A percentile compares a stretch with the other conserved stretches of the same genome.
Evolutionary conservation across 2,113 vertebrate genomes (phyloP).

Genomic region (Perca flavescens): DNA sequence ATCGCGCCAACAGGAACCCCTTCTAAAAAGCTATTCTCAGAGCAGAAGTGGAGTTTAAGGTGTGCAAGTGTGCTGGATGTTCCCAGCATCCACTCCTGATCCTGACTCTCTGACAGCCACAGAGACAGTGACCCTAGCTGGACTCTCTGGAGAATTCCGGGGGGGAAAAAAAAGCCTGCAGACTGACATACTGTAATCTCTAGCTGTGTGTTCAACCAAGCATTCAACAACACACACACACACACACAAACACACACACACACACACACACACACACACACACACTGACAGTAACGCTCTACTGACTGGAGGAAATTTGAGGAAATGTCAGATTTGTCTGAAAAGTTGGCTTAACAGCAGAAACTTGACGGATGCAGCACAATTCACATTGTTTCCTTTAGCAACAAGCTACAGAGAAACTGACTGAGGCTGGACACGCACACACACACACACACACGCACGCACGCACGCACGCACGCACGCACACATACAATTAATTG

Average conservation of each 20-base stretch:
- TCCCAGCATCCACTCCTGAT: slow-evolving; percentile 7
- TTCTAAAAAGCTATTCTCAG: background rate
- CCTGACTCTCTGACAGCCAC: slow-evolving; percentile 6
- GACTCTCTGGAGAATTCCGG: slow-evolving; percentile 31
- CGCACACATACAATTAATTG: slow-evolving; percentile 13
- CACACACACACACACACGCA: slow-evolving; percentile 16
- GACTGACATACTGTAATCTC: slow-evolving; percentile 32
- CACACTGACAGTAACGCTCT: slow-evolving; percentile 17
- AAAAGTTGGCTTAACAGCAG: slow-evolving; percentile 60
- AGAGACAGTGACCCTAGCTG: slow-evolving; percentile 15
- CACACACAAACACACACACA: slow-evolving; percentile 31
- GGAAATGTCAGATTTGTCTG: slow-evolving; percentile 68
- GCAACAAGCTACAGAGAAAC: slow-evolving; percentile 34
- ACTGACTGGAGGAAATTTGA: slow-evolving; percentile 47
- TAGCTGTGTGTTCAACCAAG: slow-evolving; percentile 43
- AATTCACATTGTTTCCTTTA: slow-evolving; percentile 38
- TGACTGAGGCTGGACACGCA: slow-evolving; percentile 19
- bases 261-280: slow-evolving; percentile 8
- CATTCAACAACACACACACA: slow-evolving; percentile 26
- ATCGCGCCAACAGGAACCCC: background rate
- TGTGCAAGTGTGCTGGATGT: background rate
- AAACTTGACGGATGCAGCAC: slow-evolving; percentile 23
- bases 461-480: slow-evolving; percentile 7
- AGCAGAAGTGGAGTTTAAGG: background rate
- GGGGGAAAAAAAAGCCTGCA: slow-evolving; percentile 9